phyloP scores from a whole-genome alignment of 2,888 invertebrate genomes.

The Pristionchus japonicus region DNA sequence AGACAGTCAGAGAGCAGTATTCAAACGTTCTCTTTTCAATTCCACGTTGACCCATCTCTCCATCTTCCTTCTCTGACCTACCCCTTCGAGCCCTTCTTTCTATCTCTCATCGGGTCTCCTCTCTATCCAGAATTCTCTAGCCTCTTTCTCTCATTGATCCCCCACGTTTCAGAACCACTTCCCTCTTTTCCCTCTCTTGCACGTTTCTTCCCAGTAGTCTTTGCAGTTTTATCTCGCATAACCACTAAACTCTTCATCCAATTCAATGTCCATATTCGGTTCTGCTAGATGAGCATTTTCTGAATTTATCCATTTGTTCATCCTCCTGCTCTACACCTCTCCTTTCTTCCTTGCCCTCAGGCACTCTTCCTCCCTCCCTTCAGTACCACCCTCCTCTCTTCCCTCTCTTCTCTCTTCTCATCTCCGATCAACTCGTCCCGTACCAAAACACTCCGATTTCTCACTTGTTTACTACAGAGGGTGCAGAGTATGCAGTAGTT shows the following conservation, averaged over 20 bases:
- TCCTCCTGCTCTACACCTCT: neutral
- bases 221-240: neutral
- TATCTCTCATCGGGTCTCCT: constrained; percentile 2
- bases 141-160: constrained; percentile 33
- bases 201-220: neutral
- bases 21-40: neutral
- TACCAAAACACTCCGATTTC: neutral
- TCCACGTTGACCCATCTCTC: constrained; percentile 30
- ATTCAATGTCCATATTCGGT: neutral
- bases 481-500: neutral
- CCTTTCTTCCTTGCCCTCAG: neutral
- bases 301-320: neutral
- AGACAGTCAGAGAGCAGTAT: constrained; percentile 31
- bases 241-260: neutral
- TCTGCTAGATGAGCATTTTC: neutral
- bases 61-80: neutral
- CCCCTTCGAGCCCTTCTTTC: neutral
- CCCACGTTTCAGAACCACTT: constrained; percentile 13
- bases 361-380: neutral
- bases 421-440: neutral
- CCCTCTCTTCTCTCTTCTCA: neutral
- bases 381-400: neutral
- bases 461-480: constrained; percentile 3
- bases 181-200: neutral
- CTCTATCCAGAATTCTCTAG: neutral